These are phyloP conservation scores for Sphinx pinastri DNA, from an alignment of 2,888 invertebrate genomes.

Conservation along the genomic window DNA sequence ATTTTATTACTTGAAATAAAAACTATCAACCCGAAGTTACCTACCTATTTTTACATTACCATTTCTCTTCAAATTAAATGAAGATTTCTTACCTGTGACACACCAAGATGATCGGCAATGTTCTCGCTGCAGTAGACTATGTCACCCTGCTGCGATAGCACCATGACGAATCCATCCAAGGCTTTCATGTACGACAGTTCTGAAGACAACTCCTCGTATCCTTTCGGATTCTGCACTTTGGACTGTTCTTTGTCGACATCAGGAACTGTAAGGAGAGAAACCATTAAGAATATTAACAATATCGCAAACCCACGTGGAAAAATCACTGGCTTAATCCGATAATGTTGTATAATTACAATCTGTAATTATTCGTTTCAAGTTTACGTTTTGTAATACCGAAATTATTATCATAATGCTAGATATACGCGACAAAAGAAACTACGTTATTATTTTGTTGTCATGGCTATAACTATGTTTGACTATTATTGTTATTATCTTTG, in stretches of 20 bases:
- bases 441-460: too few relatives aligned
- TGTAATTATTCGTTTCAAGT: neutral
- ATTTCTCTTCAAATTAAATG: neutral
- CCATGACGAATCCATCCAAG: slow-evolving; percentile 95
- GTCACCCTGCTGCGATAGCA: slow-evolving; percentile 94
- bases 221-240: slow-evolving; percentile 65
- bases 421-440: too few relatives aligned
- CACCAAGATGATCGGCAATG: slow-evolving; percentile 94
- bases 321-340: too few relatives aligned
- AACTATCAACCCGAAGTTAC: too few relatives aligned
- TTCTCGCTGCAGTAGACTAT: slow-evolving; percentile 97
- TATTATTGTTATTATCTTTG: too few relatives aligned
- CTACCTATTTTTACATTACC: too few relatives aligned
- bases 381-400: too few relatives aligned
- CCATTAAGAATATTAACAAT: neutral
- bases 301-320: too few relatives aligned
- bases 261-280: slow-evolving; percentile 62
- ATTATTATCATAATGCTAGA: too few relatives aligned
- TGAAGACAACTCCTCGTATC: slow-evolving; percentile 71
- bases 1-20: too few relatives aligned
- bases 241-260: slow-evolving; percentile 57
- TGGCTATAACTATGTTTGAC: too few relatives aligned
- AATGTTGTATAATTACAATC: too few relatives aligned
- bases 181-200: slow-evolving; percentile 90
- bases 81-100: slow-evolving; percentile 89